Evolutionary conservation across 2,113 vertebrate genomes (phyloP).

Genomic region (Nasalis larvatus): DNA sequence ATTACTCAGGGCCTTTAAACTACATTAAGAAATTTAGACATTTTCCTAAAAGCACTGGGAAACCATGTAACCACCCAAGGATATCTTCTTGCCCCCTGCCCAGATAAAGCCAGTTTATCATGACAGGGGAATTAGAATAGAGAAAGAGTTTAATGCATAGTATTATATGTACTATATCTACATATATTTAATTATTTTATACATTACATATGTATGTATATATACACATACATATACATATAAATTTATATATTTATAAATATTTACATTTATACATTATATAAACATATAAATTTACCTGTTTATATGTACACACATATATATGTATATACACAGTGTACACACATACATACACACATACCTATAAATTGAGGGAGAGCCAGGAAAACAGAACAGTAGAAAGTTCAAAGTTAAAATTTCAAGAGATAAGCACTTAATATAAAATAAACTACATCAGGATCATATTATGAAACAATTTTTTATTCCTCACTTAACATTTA

Average conservation of each 20-base stretch:
- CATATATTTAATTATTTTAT: too few species aligned
- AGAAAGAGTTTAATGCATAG: not conserved
- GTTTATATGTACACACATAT: too few species aligned
- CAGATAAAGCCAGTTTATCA: too few species aligned
- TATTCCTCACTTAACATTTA: not conserved
- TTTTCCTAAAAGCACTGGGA: not conserved
- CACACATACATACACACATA: not conserved
- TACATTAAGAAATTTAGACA: not conserved
- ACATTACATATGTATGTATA: not conserved
- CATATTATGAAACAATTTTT: slow-evolving; percentile 63
- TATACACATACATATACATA: too few species aligned
- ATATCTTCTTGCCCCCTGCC: too few species aligned
- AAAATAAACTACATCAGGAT: not conserved
- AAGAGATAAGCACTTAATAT: not conserved
- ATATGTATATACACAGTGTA: not conserved
- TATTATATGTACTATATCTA: not conserved
- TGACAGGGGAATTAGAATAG: too few species aligned
- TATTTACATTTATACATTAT: too few species aligned
- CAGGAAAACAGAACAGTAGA: not conserved
- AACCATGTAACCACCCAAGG: not conserved
- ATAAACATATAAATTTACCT: too few species aligned
- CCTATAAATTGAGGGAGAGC: not conserved
- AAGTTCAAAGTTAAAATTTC: not conserved
- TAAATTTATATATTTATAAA: too few species aligned
- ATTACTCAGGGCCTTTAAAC: not conserved